Percentiles rank a stretch among this genome's conserved stretches.
phyloP scores from a whole-genome alignment of 2,888 invertebrate genomes.

The Tetranychus piercei region DNA sequence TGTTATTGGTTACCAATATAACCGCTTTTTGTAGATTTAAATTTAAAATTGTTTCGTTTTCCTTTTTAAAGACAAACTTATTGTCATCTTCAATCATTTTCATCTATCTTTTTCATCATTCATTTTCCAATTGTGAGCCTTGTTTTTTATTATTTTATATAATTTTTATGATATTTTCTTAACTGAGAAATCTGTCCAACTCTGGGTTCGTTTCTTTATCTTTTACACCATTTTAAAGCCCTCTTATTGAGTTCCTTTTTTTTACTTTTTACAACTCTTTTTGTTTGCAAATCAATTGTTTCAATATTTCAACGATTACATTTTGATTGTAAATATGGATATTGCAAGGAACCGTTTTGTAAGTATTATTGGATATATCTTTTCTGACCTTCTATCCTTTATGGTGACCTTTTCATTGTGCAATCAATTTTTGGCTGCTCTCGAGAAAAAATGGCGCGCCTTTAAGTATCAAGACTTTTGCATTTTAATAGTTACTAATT shows the following conservation, averaged over 20 bases:
- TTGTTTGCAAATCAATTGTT: background rate
- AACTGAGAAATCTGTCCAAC: too few relatives aligned
- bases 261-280: background rate
- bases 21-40: background rate
- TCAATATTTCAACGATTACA: background rate
- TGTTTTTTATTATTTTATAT: too few relatives aligned
- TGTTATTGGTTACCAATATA: background rate
- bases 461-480: background rate
- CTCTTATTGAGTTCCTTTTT: background rate
- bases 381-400: background rate
- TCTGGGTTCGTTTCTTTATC: background rate
- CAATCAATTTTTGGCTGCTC: background rate
- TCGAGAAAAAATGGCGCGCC: too few relatives aligned
- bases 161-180: too few relatives aligned
- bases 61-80: background rate
- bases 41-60: background rate
- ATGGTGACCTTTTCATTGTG: background rate
- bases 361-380: background rate
- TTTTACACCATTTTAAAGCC: background rate
- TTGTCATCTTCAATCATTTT: background rate
- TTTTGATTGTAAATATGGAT: background rate
- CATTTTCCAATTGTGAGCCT: background rate
- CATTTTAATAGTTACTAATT: background rate
- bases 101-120: background rate
- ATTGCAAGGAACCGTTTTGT: background rate